Base-by-base conservation (phyloP, 2,888 invertebrate genomes). In the Mythimna impura region DNA sequence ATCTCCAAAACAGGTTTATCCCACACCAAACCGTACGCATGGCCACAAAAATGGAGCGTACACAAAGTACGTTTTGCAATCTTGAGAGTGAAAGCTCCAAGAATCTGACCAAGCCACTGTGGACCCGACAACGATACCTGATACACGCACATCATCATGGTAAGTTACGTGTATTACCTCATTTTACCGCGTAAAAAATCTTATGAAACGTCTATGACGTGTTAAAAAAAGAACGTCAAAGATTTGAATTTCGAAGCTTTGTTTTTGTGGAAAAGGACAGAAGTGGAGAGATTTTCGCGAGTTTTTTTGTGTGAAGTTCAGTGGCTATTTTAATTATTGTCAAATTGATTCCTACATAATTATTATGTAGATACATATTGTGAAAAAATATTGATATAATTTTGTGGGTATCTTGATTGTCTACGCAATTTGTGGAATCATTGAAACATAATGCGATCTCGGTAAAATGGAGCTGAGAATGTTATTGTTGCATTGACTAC, bases 61-160 rank as follows among this genome's bases (percentile, higher is more conserved):
- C 72, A 67, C 78, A 76, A 77, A 62, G 55, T 78, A 50, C 47
- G 66, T 85, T 80, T 86, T 84, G 86, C 81, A 86, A 86, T 80
- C 68, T 54, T 20, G 84, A 89, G 90, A 91, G 91, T 87, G 83
- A 83, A 86, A 83, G 84, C 77, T 73, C 65, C 55, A 78, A 66
- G 81, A 80, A 83, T 85, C 86, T 76, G 85, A 75, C 73, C 68
- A 66, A 63, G 70, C 64, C 89, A 91, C 85, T 87, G 88, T 82
- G 78, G 62, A 70, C 71, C 75, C 71, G 84, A 75, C 85, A 93
- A 92, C 94, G 92, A 88, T 50, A 84, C 91, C 79, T 81, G 92
- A 82, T 89, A 93, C 50, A 52, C 92, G 86, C 91, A 94, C 70
- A 85, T 76, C 78, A 85, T 76, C 78, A 94, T 94, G 94, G 94